Evolutionary conservation across 1,140 invertebrate genomes (phyloP).

Genomic region (Alviniconcha marisindica): DNA sequence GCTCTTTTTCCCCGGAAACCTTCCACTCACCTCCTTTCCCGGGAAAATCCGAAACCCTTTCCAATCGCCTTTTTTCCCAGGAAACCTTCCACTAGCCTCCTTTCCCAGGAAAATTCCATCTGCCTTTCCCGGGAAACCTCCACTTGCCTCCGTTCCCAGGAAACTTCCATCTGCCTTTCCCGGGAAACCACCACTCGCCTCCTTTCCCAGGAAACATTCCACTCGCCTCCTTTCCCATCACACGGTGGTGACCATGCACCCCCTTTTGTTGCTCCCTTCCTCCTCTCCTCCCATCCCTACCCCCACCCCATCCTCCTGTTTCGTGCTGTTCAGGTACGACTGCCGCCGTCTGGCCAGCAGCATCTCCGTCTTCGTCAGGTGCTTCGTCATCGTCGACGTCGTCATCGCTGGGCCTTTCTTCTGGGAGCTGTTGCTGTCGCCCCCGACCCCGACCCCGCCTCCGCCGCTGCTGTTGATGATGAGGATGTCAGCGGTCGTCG

Average conservation of each 20-base stretch:
- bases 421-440: background rate
- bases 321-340: conserved; percentile 57
- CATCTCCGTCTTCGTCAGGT: conserved; percentile 75
- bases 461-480: too few relatives aligned
- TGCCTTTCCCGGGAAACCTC: too few relatives aligned
- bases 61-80: too few relatives aligned
- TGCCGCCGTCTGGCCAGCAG: conserved; percentile 70
- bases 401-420: background rate
- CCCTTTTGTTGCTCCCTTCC: background rate
- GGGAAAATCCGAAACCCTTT: too few relatives aligned
- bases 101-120: too few relatives aligned
- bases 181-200: too few relatives aligned
- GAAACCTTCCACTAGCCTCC: too few relatives aligned
- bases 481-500: background rate
- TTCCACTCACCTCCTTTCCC: too few relatives aligned
- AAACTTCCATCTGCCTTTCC: too few relatives aligned
- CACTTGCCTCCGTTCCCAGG: too few relatives aligned
- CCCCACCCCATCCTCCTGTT: conserved; percentile 52
- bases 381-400: conserved; percentile 37
- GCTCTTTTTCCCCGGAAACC: too few relatives aligned
- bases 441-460: conserved; percentile 19
- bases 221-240: background rate
- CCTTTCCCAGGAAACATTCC: too few relatives aligned
- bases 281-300: background rate
- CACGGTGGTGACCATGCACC: conserved; percentile 51